These are phyloP conservation scores for Calvadosia cruxmelitensis DNA, from an alignment of 30 jellyfish, hydroid and myxozoan species.

Conservation along the genomic window DNA sequence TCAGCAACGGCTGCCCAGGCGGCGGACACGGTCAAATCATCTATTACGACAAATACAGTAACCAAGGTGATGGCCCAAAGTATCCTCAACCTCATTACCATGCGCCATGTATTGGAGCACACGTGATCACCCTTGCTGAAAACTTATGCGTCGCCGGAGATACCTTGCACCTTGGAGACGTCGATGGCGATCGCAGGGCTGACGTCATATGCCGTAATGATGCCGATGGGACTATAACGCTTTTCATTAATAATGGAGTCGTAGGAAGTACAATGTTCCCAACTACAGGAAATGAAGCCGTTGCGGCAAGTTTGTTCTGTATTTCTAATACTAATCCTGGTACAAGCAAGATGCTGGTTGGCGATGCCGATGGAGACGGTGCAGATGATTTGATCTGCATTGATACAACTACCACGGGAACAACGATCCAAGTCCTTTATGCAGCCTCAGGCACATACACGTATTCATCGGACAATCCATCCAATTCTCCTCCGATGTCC, in stretches of 20 bases:
- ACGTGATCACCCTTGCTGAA: no score
- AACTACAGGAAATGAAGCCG: neutral
- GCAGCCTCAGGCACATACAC: neutral
- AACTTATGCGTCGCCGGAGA: neutral
- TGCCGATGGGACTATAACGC: neutral
- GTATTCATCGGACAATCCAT: neutral
- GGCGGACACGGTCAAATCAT: neutral
- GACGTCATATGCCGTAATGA: neutral
- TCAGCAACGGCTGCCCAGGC: neutral
- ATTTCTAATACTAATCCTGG: neutral
- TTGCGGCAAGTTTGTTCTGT: neutral
- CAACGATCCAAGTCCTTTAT: neutral
- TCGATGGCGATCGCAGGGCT: slow-evolving; percentile 1
- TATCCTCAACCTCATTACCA: no score
- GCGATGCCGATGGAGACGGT: neutral
- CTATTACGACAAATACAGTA: neutral
- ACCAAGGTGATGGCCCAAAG: slow-evolving; percentile 1
- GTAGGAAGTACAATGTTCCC: neutral
- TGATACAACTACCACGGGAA: neutral
- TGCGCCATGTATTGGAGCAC: neutral
- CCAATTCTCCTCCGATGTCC: neutral
- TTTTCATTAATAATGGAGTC: neutral
- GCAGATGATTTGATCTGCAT: neutral
- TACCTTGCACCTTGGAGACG: neutral
- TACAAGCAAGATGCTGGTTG: neutral